Evolutionary conservation across 2,888 invertebrate species (phyloP).

Genomic region (Chalcosyrphus nemorum): DNA sequence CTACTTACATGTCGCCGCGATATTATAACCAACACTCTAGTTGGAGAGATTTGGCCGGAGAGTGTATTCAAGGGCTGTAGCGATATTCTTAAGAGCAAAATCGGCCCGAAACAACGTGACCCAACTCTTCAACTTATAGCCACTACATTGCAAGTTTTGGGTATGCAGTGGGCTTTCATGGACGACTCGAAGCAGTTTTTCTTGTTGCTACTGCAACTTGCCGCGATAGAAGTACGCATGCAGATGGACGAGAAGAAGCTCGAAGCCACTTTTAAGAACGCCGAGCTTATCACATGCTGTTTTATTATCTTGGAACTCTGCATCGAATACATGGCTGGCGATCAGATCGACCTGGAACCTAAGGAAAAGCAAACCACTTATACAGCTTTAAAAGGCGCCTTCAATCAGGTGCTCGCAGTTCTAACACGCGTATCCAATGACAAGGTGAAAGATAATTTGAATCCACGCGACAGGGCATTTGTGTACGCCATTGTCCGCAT

Average conservation of each 20-base stretch:
- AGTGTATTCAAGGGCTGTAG: conserved; percentile 91
- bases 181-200: conserved; percentile 92
- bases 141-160: conserved; percentile 90
- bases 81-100: conserved; percentile 93
- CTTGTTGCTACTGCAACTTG: conserved; percentile 91
- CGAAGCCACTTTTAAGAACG: conserved; percentile 89
- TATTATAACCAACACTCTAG: conserved; percentile 85
- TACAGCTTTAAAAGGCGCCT: conserved; percentile 94
- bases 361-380: conserved; percentile 96
- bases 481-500: conserved; percentile 93
- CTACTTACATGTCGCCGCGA: conserved; percentile 88
- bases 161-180: conserved; percentile 92
- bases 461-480: conserved; percentile 88
- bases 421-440: conserved; percentile 89
- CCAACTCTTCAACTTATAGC: conserved; percentile 93
- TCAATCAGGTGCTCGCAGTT: conserved; percentile 90
- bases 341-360: conserved; percentile 92
- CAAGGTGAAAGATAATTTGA: conserved; percentile 87
- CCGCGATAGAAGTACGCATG: conserved; percentile 97
- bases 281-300: conserved; percentile 91
- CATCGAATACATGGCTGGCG: conserved; percentile 90
- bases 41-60: conserved; percentile 91
- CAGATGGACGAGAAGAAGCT: conserved; percentile 93
- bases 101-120: conserved; percentile 93
- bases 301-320: conserved; percentile 91